phyloP scores from a whole-genome alignment of 2,888 invertebrate species.

The Siphlonurus alternatus region DNA sequence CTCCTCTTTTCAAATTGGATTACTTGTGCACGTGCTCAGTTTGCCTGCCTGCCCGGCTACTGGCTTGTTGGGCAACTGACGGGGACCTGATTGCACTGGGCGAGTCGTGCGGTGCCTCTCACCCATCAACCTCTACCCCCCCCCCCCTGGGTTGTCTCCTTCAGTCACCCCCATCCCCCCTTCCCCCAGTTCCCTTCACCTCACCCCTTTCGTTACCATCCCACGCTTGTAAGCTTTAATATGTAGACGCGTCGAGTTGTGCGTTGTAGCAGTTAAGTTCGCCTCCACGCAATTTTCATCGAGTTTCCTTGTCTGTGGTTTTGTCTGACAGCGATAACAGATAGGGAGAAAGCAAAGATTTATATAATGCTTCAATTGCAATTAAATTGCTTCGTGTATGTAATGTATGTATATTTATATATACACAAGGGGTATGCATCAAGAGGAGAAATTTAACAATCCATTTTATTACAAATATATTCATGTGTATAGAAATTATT shows the following conservation, averaged over 20 bases:
- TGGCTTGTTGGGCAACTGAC: not conserved
- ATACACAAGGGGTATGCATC: no score
- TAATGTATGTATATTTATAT: no score
- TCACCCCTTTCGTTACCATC: not conserved
- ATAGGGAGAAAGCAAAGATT: no score
- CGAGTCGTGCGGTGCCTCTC: not conserved
- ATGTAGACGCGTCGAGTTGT: not conserved
- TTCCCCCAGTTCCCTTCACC: not conserved
- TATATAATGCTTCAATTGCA: no score
- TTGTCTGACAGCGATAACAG: no score
- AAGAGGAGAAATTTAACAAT: no score
- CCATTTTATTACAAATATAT: no score
- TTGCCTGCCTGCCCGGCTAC: not conserved
- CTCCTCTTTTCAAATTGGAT: not conserved
- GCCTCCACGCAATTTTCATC: not conserved
- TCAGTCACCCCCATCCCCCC: not conserved
- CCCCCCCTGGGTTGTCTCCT: not conserved
- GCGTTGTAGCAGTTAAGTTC: not conserved
- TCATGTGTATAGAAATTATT: no score
- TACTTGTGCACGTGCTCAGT: not conserved
- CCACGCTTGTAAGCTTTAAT: not conserved
- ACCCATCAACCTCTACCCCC: not conserved
- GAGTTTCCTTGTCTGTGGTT: no score
- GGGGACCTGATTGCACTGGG: not conserved
- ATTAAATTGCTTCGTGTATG: no score